Percentiles rank a stretch among this genome's conserved stretches.
Conservation (phyloP, 1,140 invertebrate genomes). For the Ostrea edulis region DNA sequence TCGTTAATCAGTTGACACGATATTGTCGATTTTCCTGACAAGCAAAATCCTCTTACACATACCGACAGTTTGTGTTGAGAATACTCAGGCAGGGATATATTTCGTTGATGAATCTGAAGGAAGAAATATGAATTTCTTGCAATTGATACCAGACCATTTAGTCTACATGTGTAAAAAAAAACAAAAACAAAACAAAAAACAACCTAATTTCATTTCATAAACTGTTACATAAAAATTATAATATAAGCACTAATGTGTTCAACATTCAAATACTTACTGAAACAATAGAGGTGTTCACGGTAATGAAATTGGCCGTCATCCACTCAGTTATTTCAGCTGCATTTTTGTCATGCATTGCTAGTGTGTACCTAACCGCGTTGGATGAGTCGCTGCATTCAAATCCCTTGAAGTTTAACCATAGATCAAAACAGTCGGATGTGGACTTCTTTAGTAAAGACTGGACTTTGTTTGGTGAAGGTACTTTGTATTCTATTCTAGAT, state of each 20-base stretch:
- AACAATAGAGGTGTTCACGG: neutral
- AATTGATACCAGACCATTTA: too few species aligned
- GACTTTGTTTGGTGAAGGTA: neutral
- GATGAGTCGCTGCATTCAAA: neutral
- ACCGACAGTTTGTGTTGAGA: neutral
- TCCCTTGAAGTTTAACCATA: neutral
- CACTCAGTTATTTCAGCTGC: neutral
- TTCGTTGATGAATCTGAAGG: neutral
- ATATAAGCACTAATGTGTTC: too few species aligned
- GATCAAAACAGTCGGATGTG: neutral
- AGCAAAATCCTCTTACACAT: constrained; percentile 38
- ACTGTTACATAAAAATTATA: too few species aligned
- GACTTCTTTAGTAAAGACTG: neutral
- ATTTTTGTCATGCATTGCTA: neutral
- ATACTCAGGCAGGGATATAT: neutral
- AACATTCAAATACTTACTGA: neutral
- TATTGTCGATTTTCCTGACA: neutral
- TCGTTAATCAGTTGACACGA: neutral
- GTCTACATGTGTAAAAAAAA: too few species aligned
- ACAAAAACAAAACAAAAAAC: too few species aligned
- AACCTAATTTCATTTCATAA: too few species aligned
- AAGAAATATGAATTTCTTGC: neutral
- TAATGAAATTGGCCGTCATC: neutral
- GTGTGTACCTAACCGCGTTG: neutral
- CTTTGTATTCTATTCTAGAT: neutral